Base-by-base conservation (phyloP, 2,888 invertebrate species). In the Meandrusa payeni region DNA sequence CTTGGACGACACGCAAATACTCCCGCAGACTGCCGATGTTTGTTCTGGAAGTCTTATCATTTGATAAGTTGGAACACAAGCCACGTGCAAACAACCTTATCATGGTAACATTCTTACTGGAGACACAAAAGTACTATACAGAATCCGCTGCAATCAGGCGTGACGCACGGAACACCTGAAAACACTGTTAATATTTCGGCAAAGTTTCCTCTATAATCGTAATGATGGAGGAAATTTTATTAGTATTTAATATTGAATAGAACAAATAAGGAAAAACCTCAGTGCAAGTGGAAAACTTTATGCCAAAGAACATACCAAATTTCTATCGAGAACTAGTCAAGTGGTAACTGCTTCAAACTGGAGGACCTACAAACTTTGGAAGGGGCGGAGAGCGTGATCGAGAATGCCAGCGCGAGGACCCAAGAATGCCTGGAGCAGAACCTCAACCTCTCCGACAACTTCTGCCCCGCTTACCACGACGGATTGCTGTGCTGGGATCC, bases 401-500 rank as follows among this genome's bases (percentile, higher is more conserved):
- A 78, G 36, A 78, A 83, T 70, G 78, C 58, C 50, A 82, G 76
- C 54, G 76, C 69, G 28, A 67, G 61, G 51, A 60, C 54, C 44
- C 66, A 77, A 47, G 80, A 82, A 53, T 87, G 87, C 48, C 47
- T 77, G 59, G 69, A 63, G 50, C 69, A 64, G 55, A 74, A 80
- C 46, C 42, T 57, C 43, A 73, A 75, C 38, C 43, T 74, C 29
- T 60, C 70, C 11, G 64, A 65, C 20, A 65, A 62, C 39, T 74
- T 66, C 68, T 95, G 95, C 66, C 90, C 90, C 42, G 90, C 92
- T 23, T 90, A 90, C 55, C 94, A 92, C 87, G 96, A 96, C 65
- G 90, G 91, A 2, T 80, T 95, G 44, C 85, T 95, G 20, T 97
- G 96, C 73, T 97, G 96, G 97, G 95, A 95, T 5, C 90, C 92